These are phyloP conservation scores for Poeciliopsis turneri DNA, from an alignment of 2,797 vertebrate genomes.

Conservation along the genomic window DNA sequence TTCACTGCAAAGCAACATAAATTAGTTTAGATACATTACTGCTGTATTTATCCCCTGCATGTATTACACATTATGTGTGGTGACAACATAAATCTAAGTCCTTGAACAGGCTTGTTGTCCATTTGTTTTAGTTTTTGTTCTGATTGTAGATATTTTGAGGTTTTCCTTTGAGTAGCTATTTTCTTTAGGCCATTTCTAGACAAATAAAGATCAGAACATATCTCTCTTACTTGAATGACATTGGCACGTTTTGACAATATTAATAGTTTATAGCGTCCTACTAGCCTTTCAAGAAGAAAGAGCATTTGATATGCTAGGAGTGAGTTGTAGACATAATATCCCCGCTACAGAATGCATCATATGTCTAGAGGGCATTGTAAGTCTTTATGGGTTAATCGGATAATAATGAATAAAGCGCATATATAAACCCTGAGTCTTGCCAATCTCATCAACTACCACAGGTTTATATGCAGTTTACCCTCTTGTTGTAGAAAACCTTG, in stretches of 20 bases:
- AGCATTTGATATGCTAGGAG: background rate
- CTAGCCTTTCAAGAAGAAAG: background rate
- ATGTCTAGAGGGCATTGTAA: slow-evolving; percentile 3
- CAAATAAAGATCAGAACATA: background rate
- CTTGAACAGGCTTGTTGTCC: no score
- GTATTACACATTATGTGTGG: no score
- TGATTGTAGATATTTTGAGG: no score
- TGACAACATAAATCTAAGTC: no score
- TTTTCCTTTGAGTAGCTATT: no score
- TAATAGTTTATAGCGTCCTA: background rate
- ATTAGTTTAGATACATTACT: background rate
- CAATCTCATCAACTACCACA: background rate
- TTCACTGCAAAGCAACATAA: background rate
- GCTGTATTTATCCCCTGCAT: no score
- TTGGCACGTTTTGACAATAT: slow-evolving; percentile 7
- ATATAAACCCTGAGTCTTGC: background rate
- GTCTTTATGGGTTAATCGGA: background rate
- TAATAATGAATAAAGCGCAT: background rate
- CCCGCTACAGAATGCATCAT: background rate
- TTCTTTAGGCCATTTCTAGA: no score
- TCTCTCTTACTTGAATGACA: background rate
- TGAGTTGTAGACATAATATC: background rate
- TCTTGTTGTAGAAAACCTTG: background rate
- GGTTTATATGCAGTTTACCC: background rate
- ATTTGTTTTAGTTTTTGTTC: no score